These are phyloP conservation scores for Aphelinus atriplicis DNA, from an alignment of 1,140 invertebrate genomes.

Conservation along the genomic window DNA sequence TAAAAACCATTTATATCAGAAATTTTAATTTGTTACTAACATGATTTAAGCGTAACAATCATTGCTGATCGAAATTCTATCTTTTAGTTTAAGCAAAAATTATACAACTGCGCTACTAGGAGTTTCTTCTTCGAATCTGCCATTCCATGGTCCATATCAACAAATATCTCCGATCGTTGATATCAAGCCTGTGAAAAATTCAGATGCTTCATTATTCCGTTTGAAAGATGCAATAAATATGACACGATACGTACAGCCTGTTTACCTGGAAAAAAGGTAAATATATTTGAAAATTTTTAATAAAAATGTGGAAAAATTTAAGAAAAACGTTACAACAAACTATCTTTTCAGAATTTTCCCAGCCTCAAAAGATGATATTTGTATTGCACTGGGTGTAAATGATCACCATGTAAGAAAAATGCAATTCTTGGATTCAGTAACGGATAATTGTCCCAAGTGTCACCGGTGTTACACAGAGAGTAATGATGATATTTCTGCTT, in stretches of 20 bases:
- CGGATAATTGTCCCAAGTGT: slow-evolving; percentile 63
- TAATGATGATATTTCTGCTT: neutral
- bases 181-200: slow-evolving; percentile 64
- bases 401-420: slow-evolving; percentile 56
- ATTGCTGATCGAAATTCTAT: neutral
- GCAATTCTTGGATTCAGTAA: slow-evolving; percentile 62
- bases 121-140: slow-evolving; percentile 66
- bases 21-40: neutral
- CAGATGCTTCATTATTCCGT: slow-evolving; percentile 70
- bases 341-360: slow-evolving; percentile 52
- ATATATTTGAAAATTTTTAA: neutral
- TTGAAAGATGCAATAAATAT: slow-evolving; percentile 67
- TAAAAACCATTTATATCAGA: neutral
- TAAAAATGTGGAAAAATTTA: slow-evolving; percentile 55
- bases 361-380: slow-evolving; percentile 61
- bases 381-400: slow-evolving; percentile 66
- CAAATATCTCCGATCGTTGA: slow-evolving; percentile 70
- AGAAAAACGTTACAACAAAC: slow-evolving; percentile 2
- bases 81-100: slow-evolving; percentile 67
- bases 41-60: no score
- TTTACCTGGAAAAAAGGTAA: slow-evolving; percentile 58
- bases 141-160: slow-evolving; percentile 74
- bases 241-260: slow-evolving; percentile 72
- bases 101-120: slow-evolving; percentile 76
- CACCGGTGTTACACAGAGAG: slow-evolving; percentile 65